phyloP scores from a whole-genome alignment of 2,888 invertebrate genomes.

The Caenorhabditis imperialis region DNA sequence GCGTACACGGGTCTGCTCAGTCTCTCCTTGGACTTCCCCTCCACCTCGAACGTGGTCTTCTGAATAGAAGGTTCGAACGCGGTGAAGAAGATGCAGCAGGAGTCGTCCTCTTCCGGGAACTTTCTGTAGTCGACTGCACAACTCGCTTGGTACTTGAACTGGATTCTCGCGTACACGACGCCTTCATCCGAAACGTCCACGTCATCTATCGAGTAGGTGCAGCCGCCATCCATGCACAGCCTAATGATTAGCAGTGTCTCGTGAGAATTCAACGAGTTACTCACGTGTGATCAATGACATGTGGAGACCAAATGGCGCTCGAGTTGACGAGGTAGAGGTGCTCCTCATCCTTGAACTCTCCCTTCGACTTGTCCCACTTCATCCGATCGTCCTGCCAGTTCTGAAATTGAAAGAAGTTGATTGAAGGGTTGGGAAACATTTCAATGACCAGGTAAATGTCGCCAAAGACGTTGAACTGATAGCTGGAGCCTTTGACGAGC shows the following conservation, averaged over 20 bases:
- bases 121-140: slow-evolving; percentile 69
- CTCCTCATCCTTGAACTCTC: slow-evolving; percentile 56
- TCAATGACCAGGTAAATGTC: slow-evolving; percentile 65
- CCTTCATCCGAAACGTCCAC: slow-evolving; percentile 67
- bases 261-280: not conserved
- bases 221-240: slow-evolving; percentile 65
- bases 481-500: slow-evolving; percentile 59
- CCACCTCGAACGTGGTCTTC: slow-evolving; percentile 59
- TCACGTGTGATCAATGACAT: slow-evolving; percentile 65
- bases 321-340: slow-evolving; percentile 66
- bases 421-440: not conserved
- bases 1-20: slow-evolving; percentile 47
- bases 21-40: slow-evolving; percentile 46
- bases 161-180: slow-evolving; percentile 62
- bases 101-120: slow-evolving; percentile 76
- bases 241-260: slow-evolving; percentile 43
- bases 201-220: slow-evolving; percentile 62
- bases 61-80: slow-evolving; percentile 56
- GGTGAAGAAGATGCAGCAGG: slow-evolving; percentile 64
- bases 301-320: slow-evolving; percentile 73
- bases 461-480: slow-evolving; percentile 73
- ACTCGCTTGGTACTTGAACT: slow-evolving; percentile 71
- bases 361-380: slow-evolving; percentile 68
- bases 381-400: slow-evolving; percentile 71
- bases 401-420: slow-evolving; percentile 34